phyloP scores from a whole-genome alignment of 1,140 invertebrate genomes.

The Radopholus similis region DNA sequence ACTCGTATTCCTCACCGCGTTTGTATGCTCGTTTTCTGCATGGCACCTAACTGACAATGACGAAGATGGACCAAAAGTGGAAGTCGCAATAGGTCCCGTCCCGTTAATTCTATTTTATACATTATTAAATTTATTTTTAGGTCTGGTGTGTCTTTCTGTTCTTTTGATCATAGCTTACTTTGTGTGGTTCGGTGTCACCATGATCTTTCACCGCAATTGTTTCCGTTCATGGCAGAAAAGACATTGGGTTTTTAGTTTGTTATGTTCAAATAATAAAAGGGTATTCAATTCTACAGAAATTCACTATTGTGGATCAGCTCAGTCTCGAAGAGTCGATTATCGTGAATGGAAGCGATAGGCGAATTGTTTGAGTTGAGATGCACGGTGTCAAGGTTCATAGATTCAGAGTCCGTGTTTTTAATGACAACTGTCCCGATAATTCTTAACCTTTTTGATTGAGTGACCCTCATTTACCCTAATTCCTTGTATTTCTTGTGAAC shows the following conservation, averaged over 20 bases:
- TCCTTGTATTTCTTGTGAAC: no score
- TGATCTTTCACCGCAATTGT: conserved; percentile 1
- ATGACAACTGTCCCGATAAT: no score
- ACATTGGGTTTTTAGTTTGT: conserved; percentile 15
- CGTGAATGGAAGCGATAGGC: conserved; percentile 14
- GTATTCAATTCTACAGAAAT: conserved; percentile 15
- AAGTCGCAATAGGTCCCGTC: conserved; percentile 9
- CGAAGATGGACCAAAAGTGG: not conserved
- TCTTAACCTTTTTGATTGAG: no score
- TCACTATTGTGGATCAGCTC: conserved; percentile 17
- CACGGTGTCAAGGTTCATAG: no score
- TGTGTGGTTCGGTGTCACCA: conserved; percentile 12
- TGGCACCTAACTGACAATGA: not conserved
- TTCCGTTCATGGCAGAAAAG: conserved; percentile 6
- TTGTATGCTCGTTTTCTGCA: conserved; percentile 8
- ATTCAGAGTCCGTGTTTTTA: no score
- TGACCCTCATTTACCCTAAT: no score
- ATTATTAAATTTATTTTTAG: conserved; percentile 8
- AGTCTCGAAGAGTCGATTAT: conserved; percentile 16
- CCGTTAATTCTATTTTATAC: not conserved
- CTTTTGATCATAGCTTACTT: conserved; percentile 5
- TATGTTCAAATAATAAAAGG: not conserved
- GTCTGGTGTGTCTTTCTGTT: conserved; percentile 10
- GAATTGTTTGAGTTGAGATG: no score
- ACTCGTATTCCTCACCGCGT: conserved; percentile 12